Conservation (phyloP, 2,797 vertebrate species). For the Momotus momota region DNA sequence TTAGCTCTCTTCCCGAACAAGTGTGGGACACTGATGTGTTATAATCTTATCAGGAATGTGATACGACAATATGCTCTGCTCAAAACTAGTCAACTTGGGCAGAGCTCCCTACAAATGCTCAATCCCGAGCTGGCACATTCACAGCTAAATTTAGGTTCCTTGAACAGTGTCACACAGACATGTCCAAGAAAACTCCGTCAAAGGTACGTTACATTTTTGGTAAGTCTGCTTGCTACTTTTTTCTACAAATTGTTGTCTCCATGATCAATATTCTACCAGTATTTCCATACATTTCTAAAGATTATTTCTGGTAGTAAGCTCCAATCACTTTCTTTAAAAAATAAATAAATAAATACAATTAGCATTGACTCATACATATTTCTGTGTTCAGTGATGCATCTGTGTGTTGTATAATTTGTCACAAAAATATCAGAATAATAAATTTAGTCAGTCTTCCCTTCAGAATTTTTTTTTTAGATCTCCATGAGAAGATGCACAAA, state of each 20-base stretch:
- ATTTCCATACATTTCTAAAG: background rate
- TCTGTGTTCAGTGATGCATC: background rate
- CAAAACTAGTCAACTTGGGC: background rate
- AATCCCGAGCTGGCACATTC: background rate
- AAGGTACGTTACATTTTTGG: background rate
- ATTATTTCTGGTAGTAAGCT: background rate
- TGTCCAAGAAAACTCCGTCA: background rate
- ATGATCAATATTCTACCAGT: background rate
- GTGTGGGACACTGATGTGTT: background rate
- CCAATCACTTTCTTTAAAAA: background rate
- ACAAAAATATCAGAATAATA: constrained; percentile 28
- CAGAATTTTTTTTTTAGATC: background rate
- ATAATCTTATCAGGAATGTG: background rate
- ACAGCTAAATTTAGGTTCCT: background rate
- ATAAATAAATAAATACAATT: background rate
- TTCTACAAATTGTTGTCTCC: background rate
- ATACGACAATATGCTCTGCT: background rate
- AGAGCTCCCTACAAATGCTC: background rate
- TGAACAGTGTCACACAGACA: background rate
- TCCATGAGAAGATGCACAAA: background rate
- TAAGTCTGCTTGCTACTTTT: background rate
- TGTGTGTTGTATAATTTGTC: background rate
- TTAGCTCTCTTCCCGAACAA: background rate
- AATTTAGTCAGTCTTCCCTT: background rate
- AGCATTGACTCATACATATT: background rate